Evolutionary conservation across 2,888 invertebrate species (phyloP).

Genomic region (Pyrrhosoma nymphula): DNA sequence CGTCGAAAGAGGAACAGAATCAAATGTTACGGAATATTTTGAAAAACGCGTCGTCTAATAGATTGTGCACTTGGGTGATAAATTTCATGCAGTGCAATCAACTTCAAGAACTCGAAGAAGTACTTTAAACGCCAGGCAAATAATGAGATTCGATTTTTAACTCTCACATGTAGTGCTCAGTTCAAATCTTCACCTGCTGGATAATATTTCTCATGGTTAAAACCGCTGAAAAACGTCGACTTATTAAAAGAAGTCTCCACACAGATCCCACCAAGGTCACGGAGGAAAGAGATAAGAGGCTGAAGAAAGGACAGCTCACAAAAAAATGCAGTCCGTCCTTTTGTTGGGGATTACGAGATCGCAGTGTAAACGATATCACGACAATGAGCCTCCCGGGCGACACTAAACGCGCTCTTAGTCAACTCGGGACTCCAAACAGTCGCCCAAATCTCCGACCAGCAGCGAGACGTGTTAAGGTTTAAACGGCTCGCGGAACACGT

Average conservation of each 20-base stretch:
- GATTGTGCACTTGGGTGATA: too few species aligned
- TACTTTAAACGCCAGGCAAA: neutral
- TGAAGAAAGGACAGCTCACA: neutral
- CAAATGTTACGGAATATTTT: too few species aligned
- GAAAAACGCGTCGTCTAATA: too few species aligned
- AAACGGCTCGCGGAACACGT: neutral
- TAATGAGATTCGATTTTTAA: neutral
- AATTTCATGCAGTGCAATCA: neutral
- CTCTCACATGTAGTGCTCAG: neutral
- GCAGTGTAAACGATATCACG: conserved; percentile 21
- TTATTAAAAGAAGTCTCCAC: neutral
- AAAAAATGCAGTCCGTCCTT: neutral
- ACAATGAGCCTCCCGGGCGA: neutral
- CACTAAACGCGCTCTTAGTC: conserved; percentile 10
- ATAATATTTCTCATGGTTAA: neutral
- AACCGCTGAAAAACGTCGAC: neutral
- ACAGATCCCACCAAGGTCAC: neutral
- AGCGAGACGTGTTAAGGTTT: neutral
- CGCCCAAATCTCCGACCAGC: neutral
- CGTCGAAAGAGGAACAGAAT: too few species aligned
- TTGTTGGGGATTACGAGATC: neutral
- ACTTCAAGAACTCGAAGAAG: neutral
- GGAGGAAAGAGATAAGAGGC: neutral
- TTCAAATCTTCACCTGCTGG: neutral
- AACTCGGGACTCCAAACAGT: neutral